Base-by-base conservation (phyloP, 37 sponge, comb jelly and placozoan genomes). In the Cliona cf. orientalis region DNA sequence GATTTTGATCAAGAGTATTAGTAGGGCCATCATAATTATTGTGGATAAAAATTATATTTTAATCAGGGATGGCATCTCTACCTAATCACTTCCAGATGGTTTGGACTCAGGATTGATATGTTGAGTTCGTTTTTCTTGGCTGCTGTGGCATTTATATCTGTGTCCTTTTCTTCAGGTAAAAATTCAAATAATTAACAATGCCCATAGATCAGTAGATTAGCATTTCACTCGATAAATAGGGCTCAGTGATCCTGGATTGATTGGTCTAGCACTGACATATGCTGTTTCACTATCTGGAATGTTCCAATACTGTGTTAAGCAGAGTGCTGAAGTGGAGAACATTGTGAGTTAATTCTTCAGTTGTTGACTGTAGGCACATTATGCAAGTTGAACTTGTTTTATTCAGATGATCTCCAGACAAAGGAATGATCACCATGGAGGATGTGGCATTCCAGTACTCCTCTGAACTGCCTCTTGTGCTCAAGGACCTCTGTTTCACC, bases 301-400 rank as follows among this genome's bases (percentile, higher is more conserved):
- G 68, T 76, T 94, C 29, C 95, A 94, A 67, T 94, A 82, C 58
- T 84, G 89, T 36, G 79, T 94, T 22, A 67, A 92, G 66, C 68
- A 76, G 61, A 88, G 95, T 72, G 87, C 92, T 55, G 95, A 94
- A 87, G 86, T 94, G 38, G 95, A 94, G 63, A 90, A 86, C 45
- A 46, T 81, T 58, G 93, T 92, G 42, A 76, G 89, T 57, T 67
- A 36, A 6, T 32, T 67, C 17, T 36, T 67, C 19, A 34, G 12
- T 32, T 6, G 25, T 42, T 37, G 3, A 45, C 53, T 37, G 42
- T 39, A 39, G 75, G 31, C 55, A 86, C 83, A 82, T 91, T 83
- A 75, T 82, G 29, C 86, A 80, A 71, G 78, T 75, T 6, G 87
- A 91, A 82, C 67, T 83, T 21, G 40, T 86, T 0, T 75, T 86